Evolutionary conservation across 2,113 vertebrate species (phyloP).

Genomic region (Forbesichthys agassizii): DNA sequence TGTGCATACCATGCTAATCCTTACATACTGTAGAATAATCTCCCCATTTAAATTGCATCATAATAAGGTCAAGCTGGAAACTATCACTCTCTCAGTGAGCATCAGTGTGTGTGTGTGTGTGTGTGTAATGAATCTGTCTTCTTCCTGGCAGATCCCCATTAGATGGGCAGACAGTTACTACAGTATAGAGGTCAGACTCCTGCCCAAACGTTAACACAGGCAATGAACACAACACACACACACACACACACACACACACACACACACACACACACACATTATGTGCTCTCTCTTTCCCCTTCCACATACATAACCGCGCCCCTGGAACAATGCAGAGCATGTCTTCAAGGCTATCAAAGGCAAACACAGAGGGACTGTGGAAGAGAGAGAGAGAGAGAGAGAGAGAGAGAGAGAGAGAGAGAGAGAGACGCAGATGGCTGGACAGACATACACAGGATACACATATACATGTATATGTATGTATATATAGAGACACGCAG

Average conservation of each 20-base stretch:
- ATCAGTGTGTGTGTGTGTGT: background rate
- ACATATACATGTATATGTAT: no score
- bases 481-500: background rate
- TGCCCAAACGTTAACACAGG: slow-evolving; percentile 35
- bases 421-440: background rate
- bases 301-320: background rate
- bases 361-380: background rate
- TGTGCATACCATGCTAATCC: slow-evolving; percentile 25
- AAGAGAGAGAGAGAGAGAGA: background rate
- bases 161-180: slow-evolving; percentile 29
- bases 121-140: slow-evolving; percentile 11
- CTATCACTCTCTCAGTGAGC: slow-evolving; percentile 8
- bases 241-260: background rate
- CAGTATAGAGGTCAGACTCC: slow-evolving; percentile 32
- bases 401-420: background rate
- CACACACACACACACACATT: background rate
- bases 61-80: slow-evolving; percentile 60
- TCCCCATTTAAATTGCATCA: slow-evolving; percentile 37
- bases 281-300: background rate
- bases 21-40: slow-evolving; percentile 14
- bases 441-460: no score
- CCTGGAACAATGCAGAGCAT: background rate
- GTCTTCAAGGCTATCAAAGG: background rate
- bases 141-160: slow-evolving; percentile 25
- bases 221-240: slow-evolving; percentile 11